A percentile compares a stretch with the other conserved stretches of the same genome.
Evolutionary conservation across 2,113 vertebrate genomes (phyloP).

Genomic region (Ceyx melanurus): DNA sequence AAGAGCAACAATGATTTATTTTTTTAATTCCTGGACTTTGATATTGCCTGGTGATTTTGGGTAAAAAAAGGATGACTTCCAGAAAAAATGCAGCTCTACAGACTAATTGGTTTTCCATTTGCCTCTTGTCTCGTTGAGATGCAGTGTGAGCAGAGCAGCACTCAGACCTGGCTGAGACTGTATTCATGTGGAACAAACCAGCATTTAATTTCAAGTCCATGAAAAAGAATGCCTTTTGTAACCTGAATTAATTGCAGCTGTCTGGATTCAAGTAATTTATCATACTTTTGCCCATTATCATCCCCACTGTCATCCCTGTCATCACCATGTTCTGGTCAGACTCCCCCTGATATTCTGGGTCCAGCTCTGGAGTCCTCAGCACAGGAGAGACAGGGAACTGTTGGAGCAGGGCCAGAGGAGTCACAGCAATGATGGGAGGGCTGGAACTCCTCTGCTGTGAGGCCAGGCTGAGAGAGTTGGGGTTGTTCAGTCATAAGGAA

Average conservation of each 20-base stretch:
- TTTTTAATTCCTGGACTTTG: background rate
- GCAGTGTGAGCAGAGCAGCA: rapidly evolving
- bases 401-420: background rate
- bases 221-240: background rate
- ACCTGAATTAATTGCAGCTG: background rate
- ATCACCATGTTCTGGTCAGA: background rate
- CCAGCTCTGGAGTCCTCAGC: background rate
- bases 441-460: background rate
- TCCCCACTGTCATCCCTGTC: background rate
- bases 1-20: background rate
- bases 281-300: background rate
- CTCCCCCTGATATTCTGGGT: background rate
- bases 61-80: background rate
- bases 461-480: background rate
- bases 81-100: background rate
- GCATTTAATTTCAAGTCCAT: background rate
- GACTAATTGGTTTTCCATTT: background rate
- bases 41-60: rapidly evolving
- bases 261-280: background rate
- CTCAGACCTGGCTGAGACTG: rapidly evolving
- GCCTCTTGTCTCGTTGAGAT: rapidly evolving
- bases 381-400: background rate
- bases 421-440: background rate
- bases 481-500: background rate
- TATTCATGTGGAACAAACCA: rapidly evolving